Conservation (phyloP, 1,140 invertebrate genomes). For the Melanaphis sacchari region DNA sequence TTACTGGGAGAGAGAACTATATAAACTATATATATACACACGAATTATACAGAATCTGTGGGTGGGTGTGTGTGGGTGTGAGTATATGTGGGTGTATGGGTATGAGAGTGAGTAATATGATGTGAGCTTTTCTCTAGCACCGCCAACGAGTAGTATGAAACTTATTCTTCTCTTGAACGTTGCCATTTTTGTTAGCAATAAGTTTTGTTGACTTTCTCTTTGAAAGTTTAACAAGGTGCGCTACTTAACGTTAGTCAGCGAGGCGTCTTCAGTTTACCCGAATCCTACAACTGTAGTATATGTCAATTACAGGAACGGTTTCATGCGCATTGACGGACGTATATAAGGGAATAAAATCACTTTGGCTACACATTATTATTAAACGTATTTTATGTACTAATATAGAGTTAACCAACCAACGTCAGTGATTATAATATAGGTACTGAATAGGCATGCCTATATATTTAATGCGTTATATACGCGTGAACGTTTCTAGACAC, state of each 20-base stretch:
- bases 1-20: background rate
- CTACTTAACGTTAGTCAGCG: background rate
- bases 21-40: background rate
- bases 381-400: background rate
- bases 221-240: background rate
- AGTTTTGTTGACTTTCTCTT: constrained; percentile 11
- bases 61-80: background rate
- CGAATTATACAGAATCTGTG: background rate
- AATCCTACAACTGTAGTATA: background rate
- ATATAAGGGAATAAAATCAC: background rate
- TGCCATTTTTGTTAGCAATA: background rate
- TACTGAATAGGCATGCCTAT: background rate
- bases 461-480: background rate
- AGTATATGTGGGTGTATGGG: background rate
- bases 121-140: background rate
- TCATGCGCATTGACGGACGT: background rate
- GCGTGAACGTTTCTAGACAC: background rate
- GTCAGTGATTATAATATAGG: background rate
- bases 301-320: background rate
- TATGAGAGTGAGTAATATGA: background rate
- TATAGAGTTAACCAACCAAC: background rate
- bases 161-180: background rate
- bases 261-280: background rate
- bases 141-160: background rate
- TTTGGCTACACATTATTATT: background rate